Base-by-base conservation (phyloP, 2,113 vertebrate species). In the Actinemys pallida region DNA sequence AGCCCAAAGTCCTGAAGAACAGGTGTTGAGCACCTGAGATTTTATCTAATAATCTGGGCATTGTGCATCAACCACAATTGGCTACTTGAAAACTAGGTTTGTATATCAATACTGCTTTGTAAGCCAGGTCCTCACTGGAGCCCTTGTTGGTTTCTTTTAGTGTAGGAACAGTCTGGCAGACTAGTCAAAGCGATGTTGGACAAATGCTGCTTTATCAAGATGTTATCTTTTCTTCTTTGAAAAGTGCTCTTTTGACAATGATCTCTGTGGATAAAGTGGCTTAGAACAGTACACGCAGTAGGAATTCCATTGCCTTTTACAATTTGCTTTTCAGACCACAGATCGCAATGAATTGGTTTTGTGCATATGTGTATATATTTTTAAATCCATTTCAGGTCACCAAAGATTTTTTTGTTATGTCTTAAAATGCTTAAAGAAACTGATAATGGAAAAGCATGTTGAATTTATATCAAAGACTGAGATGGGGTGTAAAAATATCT, bases 11-110 rank as follows among this genome's bases (percentile, higher is more conserved):
- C 81, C 85, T 94, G 85, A 89, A 86, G 90, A 94, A 95, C 95
- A 93, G 94, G 95, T 98, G 95, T 90, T 90, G 96, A 97, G 86
- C 94, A 92, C 97, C 96, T 97, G 97, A 98, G 98, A 97, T 93
- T 86, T 65, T 82, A 93, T 98, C 91, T 95, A 92, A 95, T 97
- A 95, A 89, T 85, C 84, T 22, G 69, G 86, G 92, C 95, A 96
- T 98, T 98, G 97, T 98, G 93, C 90, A 83, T 59, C 88, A 89
- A 52, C 85, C 84, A 97, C 97, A 98, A 86, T 92, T 82, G 96
- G 92, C 91, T 96, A 47, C 95, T 96, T 98, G 95, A 98, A 89
- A 86, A 93, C 94, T 91, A 90, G 91, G 84, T 92, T 94, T 91
- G 92, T 91, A 22, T 54, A 96, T 97, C 97, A 98, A 80, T 95